Evolutionary conservation across 1,140 invertebrate genomes (phyloP), one percentile per base, ranked within the genome.

Genomic region (Himalopsyche phryganea): DNA sequence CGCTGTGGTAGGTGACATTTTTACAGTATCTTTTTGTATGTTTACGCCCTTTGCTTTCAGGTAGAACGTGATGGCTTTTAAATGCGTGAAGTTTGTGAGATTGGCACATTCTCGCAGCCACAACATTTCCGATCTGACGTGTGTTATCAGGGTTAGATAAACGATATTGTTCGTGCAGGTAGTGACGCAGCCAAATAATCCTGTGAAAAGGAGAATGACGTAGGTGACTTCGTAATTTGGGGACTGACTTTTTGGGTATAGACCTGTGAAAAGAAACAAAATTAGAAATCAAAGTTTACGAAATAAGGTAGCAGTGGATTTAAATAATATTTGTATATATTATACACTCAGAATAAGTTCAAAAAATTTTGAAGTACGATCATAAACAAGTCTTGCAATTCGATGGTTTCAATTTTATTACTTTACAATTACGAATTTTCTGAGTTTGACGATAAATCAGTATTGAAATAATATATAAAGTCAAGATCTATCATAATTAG

Each of bases 51-150:
- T 51, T 10, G 19, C 18, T 28, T 51, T 45, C 1, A 47, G 33
- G 33, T 58, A 58, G 19, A 51, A 23, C 4, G 13, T 11, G 28
- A 58, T 38, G 9, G 49, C 23, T 9, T 36, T 10, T 32, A 46
- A 7, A 9, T 58, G 49, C 10, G 10, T 17, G 2, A 10, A 11
- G 33, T 51, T 17, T 19, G 10, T 45, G 9, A 58, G 42, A 13
- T 58, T 41, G 6, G 46, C 11, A 11, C 48, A 45, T 32, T 51
- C n/a, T 15, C 49, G 15, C 6, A 58, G 23, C 56, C 56, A 58
- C 28, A 42, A 10, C 40, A 58, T 51, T 32, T 58, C 28, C 7
- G 48, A 48, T 38, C 28, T 51, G 7, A 49, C 48, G 36, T 46
- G 33, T 3, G 49, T 46, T 9, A 51, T 19, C 6, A 58, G 44